Evolutionary conservation across 2,113 vertebrate species (phyloP).

Genomic region (Maccullochella peelii): DNA sequence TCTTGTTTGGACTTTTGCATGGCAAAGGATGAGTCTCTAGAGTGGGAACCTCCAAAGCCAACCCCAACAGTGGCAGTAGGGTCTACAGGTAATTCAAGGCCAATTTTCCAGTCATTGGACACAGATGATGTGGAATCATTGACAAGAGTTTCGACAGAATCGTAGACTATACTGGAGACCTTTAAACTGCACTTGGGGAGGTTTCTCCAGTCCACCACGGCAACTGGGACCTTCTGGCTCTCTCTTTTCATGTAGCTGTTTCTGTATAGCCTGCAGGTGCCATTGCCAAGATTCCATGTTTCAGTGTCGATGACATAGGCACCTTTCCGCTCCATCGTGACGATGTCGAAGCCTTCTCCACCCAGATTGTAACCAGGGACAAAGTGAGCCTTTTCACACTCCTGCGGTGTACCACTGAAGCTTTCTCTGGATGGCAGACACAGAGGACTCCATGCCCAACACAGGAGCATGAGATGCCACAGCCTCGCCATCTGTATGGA

Average conservation of each 20-base stretch:
- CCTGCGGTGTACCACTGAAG: constrained; percentile 3
- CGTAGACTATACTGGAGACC: constrained; percentile 41
- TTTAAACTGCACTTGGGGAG: constrained; percentile 41
- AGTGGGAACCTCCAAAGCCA: constrained; percentile 67
- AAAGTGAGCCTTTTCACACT: constrained; percentile 50
- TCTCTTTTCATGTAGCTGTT: constrained; percentile 11
- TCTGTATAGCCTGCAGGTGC: constrained; percentile 13
- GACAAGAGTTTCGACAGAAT: constrained; percentile 70
- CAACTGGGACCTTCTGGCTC: constrained; percentile 42
- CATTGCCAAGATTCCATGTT: constrained; percentile 48
- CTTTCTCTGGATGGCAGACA: not conserved
- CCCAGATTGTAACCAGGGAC: constrained; percentile 64
- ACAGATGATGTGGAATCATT: constrained; percentile 53
- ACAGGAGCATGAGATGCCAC: constrained; percentile 27
- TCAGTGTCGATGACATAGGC: constrained; percentile 65
- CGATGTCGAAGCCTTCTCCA: constrained; percentile 64
- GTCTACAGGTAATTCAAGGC: constrained; percentile 57
- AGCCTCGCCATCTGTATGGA: constrained; percentile 35
- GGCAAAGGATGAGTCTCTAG: constrained; percentile 41
- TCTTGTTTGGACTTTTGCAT: constrained; percentile 69
- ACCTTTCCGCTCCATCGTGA: constrained; percentile 60
- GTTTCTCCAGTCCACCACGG: constrained; percentile 55
- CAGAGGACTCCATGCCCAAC: constrained; percentile 3
- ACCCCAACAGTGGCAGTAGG: accelerated
- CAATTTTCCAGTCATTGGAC: constrained; percentile 75